phyloP scores from a whole-genome alignment of 2,888 invertebrate genomes.

The Acanthosepion pharaonis region DNA sequence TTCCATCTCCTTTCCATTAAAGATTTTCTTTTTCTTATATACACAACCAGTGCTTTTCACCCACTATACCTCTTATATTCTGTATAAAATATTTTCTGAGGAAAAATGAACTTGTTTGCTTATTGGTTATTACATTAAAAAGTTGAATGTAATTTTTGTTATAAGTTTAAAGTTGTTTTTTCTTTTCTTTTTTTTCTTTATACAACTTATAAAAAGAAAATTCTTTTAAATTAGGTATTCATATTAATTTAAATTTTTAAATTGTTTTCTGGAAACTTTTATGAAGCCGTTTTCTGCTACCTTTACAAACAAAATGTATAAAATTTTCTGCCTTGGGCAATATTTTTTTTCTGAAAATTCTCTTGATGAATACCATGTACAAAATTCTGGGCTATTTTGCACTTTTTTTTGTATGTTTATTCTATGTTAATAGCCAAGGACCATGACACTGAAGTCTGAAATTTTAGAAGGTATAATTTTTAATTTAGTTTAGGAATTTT shows the following conservation, averaged over 20 bases:
- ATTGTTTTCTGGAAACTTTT: not conserved
- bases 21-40: not conserved
- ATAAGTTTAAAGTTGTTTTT: not conserved
- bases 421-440: no score
- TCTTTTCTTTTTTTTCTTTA: not conserved
- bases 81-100: not conserved
- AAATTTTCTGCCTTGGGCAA: not conserved
- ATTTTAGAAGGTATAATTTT: no score
- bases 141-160: not conserved
- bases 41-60: not conserved
- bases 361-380: not conserved
- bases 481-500: no score
- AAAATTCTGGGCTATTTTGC: not conserved
- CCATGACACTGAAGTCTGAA: no score
- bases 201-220: not conserved
- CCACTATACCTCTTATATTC: not conserved
- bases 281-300: not conserved
- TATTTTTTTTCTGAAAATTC: not conserved
- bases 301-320: not conserved
- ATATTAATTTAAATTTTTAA: not conserved
- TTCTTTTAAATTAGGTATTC: not conserved
- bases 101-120: not conserved
- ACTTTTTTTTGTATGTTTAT: not conserved
- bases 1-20: not conserved
- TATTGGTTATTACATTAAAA: not conserved